Evolutionary conservation across 1,140 invertebrate genomes (phyloP), one percentile per base, ranked within the genome.

Genomic region (Idris sp.): DNA sequence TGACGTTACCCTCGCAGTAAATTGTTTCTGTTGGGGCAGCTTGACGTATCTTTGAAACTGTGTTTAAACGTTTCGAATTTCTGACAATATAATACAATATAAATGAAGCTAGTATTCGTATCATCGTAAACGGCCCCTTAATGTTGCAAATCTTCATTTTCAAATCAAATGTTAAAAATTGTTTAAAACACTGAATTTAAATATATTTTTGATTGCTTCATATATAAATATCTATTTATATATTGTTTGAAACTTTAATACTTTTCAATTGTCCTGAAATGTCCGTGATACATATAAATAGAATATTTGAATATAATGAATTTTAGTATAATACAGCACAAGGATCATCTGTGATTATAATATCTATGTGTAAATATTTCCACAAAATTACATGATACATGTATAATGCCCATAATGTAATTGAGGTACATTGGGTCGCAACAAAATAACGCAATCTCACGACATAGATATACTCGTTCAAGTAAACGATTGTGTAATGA

Each of bases 271-370:
- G 69, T 65, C 69, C 13, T 46, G 1, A 67, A 65, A 65, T 74
- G 69, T 67, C 69, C 69, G 36, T 40, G 40, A 36, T 64, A 64
- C 18, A 64, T 43, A 53, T 49, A 46, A 18, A 51, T 51, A 73
- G 38, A 71, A 59, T 22, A 51, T 77, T 73, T 65, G 38, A 64
- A 59, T 73, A 73, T 72, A 64, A 72, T 51, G 64, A 77, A 41
- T 59, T 75, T 69, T 68, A 68, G 72, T 77, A 77, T 68, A 51
- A 68, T 72, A 69, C 68, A 77, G 67, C 74, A 76, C 74, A 76
- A 76, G 74, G 65, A 73, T 76, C 74, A 76, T 76, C 74, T 76
- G 74, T 76, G 74, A 76, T 76, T 76, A 76, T 64, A 72, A 76
- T 68, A 68, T 68, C 74, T 76, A 76, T 62, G 53, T 76, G 74